Evolutionary conservation across 2,888 invertebrate species (phyloP).

Genomic region (Amaurobius ferox): DNA sequence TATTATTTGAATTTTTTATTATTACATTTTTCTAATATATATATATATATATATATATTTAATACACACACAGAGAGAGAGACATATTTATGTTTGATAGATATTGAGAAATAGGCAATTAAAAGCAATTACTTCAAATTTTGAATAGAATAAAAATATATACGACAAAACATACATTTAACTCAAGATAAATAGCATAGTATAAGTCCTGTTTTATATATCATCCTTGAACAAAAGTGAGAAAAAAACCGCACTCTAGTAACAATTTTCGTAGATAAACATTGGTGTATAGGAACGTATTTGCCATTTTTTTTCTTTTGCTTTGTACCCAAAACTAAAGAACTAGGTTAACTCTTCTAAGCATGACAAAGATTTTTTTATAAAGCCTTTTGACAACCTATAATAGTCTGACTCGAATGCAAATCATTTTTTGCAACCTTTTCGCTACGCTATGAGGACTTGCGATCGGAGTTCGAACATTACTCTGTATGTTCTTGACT

Average conservation of each 20-base stretch:
- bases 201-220: too few species aligned
- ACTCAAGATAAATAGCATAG: too few species aligned
- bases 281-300: slow-evolving; percentile 15
- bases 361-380: slow-evolving; percentile 42
- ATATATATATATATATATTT: too few species aligned
- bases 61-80: too few species aligned
- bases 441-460: slow-evolving; percentile 34
- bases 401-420: slow-evolving; percentile 41
- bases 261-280: slow-evolving; percentile 17
- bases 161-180: too few species aligned
- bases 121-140: too few species aligned
- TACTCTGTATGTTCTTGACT: slow-evolving; percentile 46
- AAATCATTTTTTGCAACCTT: slow-evolving; percentile 33
- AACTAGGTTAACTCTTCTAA: slow-evolving; percentile 64
- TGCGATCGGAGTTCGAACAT: slow-evolving; percentile 46
- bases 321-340: slow-evolving; percentile 20
- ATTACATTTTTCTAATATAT: too few species aligned
- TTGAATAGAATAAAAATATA: too few species aligned
- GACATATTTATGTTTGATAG: too few species aligned
- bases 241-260: background rate
- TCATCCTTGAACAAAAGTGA: background rate
- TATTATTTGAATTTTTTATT: too few species aligned
- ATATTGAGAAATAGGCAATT: too few species aligned
- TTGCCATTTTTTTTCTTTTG: slow-evolving; percentile 2
- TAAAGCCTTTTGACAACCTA: slow-evolving; percentile 53